Conservation (phyloP, 2,888 invertebrate genomes). For the Neoitamus cyanurus region DNA sequence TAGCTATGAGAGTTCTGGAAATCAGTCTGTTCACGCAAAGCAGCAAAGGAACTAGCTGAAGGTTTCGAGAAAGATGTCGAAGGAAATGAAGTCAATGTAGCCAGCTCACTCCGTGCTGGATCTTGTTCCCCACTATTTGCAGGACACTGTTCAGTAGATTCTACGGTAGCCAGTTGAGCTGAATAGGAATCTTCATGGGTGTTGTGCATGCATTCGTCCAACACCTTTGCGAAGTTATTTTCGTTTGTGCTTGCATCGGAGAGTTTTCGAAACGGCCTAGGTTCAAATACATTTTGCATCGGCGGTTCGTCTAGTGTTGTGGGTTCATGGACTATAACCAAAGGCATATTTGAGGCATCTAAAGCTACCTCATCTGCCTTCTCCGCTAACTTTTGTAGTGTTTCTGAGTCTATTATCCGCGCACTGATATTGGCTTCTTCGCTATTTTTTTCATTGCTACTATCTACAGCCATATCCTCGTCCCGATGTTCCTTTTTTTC, state of each 20-base stretch:
- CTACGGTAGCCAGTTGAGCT: slow-evolving; percentile 8
- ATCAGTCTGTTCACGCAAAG: slow-evolving; percentile 48
- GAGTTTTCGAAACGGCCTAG: neutral
- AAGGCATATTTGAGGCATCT: slow-evolving; percentile 1
- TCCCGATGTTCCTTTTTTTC: neutral
- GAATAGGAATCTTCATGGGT: neutral
- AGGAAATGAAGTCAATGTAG: slow-evolving; percentile 18
- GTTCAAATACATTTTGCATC: neutral
- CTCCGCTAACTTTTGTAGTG: slow-evolving; percentile 24
- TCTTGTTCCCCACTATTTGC: neutral
- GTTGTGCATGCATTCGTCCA: slow-evolving; percentile 11
- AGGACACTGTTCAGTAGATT: neutral
- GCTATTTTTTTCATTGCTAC: neutral
- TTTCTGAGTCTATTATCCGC: neutral
- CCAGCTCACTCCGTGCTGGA: neutral
- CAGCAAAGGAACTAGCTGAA: slow-evolving; percentile 49
- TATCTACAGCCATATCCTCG: neutral
- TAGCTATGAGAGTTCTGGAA: slow-evolving; percentile 50
- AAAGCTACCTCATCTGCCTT: neutral
- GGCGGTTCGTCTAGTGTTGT: slow-evolving; percentile 38
- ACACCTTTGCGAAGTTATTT: slow-evolving; percentile 16
- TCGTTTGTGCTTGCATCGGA: neutral
- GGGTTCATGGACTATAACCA: slow-evolving; percentile 47
- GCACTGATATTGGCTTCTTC: neutral
- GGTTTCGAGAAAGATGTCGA: slow-evolving; percentile 51